Conservation (phyloP, 2,113 vertebrate species). For the Oryzias curvinotus region DNA sequence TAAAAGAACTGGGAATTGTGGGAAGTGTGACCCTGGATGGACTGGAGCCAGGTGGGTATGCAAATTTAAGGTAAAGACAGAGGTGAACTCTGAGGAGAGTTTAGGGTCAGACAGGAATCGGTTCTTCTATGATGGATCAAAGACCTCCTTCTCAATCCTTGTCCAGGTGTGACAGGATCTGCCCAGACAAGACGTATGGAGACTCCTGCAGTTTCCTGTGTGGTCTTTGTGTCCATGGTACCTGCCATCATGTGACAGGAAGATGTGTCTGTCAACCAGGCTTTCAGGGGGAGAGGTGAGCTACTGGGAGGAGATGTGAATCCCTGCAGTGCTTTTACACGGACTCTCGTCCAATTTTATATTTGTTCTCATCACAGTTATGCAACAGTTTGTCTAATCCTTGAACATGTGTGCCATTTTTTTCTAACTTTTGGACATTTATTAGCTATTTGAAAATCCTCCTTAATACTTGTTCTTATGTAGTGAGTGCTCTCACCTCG, state of each 20-base stretch:
- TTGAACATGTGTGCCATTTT: no score
- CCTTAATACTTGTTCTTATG: no score
- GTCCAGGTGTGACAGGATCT: conserved; percentile 84
- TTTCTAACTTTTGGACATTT: no score
- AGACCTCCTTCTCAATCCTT: neutral
- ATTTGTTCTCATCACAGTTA: no score
- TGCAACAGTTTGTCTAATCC: no score
- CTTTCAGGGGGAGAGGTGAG: conserved; percentile 89
- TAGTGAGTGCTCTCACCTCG: no score
- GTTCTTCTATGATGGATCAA: neutral
- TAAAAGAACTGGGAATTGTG: conserved; percentile 79
- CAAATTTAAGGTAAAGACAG: neutral
- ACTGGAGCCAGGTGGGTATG: conserved; percentile 77
- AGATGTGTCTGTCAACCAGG: conserved; percentile 85
- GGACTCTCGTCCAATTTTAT: no score
- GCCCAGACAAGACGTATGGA: conserved; percentile 81
- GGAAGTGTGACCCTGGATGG: conserved; percentile 84
- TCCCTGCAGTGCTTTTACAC: no score
- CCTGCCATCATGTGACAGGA: conserved; percentile 87
- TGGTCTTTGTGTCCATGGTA: conserved; percentile 78
- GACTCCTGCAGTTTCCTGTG: conserved; percentile 81
- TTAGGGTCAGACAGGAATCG: no score
- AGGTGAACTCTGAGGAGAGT: neutral
- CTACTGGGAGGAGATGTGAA: neutral
- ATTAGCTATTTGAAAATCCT: no score